phyloP scores from a whole-genome alignment of 92 coral and sea anemone genomes.

The Parazoanthus darwini region DNA sequence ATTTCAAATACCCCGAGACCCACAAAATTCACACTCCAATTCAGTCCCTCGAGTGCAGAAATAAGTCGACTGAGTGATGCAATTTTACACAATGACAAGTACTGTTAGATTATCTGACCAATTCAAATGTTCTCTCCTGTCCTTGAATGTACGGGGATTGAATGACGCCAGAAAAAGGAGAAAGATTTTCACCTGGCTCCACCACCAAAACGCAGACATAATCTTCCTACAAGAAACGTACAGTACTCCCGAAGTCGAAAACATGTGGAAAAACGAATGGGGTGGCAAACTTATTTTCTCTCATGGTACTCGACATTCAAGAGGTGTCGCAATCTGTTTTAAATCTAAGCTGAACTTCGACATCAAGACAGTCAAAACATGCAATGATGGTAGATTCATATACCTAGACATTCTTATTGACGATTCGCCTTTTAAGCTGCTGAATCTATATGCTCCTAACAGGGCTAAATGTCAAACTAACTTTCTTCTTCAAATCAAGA shows the following conservation, averaged over 20 bases:
- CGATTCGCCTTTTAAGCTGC: no score
- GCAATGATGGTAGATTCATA: no score
- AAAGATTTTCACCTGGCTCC: constrained; percentile 27
- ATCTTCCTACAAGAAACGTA: constrained; percentile 64
- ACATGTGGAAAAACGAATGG: constrained; percentile 58
- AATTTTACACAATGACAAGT: constrained; percentile 5
- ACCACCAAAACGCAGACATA: constrained; percentile 2
- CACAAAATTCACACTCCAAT: constrained; percentile 9
- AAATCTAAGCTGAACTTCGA: not conserved
- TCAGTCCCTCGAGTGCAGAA: constrained; percentile 19
- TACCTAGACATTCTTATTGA: no score
- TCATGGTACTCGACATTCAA: constrained; percentile 45
- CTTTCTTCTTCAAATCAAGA: not conserved
- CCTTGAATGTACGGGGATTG: constrained; percentile 15
- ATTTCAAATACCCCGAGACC: constrained; percentile 7
- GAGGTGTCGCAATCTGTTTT: constrained; percentile 34
- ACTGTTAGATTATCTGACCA: not conserved
- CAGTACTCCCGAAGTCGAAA: constrained; percentile 44
- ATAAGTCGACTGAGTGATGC: not conserved
- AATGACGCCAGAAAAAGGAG: constrained; percentile 22
- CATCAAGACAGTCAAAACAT: not conserved
- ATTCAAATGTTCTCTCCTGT: not conserved
- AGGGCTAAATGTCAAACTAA: not conserved
- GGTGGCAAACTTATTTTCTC: constrained; percentile 47
- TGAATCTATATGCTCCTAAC: no score